phyloP scores from a whole-genome alignment of 2,113 vertebrate genomes.

The Marmota monax region DNA sequence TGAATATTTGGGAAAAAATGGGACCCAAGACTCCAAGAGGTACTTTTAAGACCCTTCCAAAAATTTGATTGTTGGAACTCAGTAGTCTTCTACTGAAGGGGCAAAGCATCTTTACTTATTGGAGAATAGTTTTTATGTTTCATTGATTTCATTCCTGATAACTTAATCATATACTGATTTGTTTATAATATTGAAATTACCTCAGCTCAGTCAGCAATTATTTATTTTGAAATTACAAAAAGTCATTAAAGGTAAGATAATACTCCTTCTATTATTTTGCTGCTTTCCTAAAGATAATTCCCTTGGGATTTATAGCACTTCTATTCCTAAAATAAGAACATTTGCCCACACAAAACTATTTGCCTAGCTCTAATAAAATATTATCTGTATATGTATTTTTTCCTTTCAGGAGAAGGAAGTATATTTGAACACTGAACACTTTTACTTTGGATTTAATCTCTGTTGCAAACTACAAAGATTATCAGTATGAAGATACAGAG shows the following conservation, averaged over 20 bases:
- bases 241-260: conserved; percentile 80
- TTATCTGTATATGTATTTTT: conserved; percentile 49
- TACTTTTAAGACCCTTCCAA: conserved; percentile 28
- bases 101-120: conserved; percentile 13
- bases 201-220: conserved; percentile 75
- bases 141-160: conserved; percentile 72
- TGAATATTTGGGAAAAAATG: conserved; percentile 39
- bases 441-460: conserved; percentile 61
- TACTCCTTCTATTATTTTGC: conserved; percentile 73
- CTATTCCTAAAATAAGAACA: conserved; percentile 75
- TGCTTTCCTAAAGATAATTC: conserved; percentile 77
- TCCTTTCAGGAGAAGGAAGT: conserved; percentile 30
- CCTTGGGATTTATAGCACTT: conserved; percentile 74
- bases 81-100: not conserved
- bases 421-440: conserved; percentile 48
- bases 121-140: conserved; percentile 49
- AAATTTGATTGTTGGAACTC: conserved; percentile 36
- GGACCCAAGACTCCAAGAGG: not conserved
- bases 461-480: conserved; percentile 5
- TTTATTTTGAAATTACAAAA: conserved; percentile 80
- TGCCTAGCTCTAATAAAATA: conserved; percentile 67
- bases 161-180: conserved; percentile 77
- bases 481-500: not conserved
- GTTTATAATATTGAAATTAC: conserved; percentile 79
- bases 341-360: conserved; percentile 69